Evolutionary conservation across 2,797 vertebrate species (phyloP).

Genomic region (Rhynchotus rufescens): DNA sequence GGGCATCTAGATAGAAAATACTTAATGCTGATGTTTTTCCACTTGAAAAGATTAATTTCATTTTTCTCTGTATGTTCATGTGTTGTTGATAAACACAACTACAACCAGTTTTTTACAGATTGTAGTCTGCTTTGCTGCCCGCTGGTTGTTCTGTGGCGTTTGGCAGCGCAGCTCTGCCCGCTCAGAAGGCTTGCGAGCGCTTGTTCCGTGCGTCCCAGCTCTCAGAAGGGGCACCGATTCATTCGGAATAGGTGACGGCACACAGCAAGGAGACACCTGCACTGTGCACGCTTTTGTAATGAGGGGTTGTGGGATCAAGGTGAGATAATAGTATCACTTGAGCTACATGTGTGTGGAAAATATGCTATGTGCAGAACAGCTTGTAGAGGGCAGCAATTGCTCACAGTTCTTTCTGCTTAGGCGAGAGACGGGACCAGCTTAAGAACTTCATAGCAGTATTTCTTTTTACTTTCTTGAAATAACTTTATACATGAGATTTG

Average conservation of each 20-base stretch:
- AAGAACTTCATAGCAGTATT: not conserved
- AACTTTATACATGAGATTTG: slow-evolving; percentile 1
- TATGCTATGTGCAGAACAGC: slow-evolving; percentile 57
- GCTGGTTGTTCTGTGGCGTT: not conserved
- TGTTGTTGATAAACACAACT: not conserved
- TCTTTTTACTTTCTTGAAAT: slow-evolving; percentile 26
- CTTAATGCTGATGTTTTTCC: not conserved
- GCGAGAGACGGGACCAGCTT: not conserved
- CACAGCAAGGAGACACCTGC: slow-evolving; percentile 27
- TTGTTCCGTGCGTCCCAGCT: slow-evolving; percentile 19
- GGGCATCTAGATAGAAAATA: not conserved
- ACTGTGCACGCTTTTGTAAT: slow-evolving; percentile 24
- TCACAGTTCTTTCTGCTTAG: slow-evolving; percentile 3
- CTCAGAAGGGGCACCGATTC: slow-evolving; percentile 31
- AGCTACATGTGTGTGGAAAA: not conserved
- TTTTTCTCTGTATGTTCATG: not conserved
- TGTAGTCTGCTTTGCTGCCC: not conserved
- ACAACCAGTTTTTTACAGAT: not conserved
- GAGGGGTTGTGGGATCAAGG: slow-evolving; percentile 19
- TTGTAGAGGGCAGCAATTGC: slow-evolving; percentile 81
- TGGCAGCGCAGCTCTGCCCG: not conserved
- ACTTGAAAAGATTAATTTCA: not conserved
- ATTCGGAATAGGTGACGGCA: slow-evolving; percentile 42
- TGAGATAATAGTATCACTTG: slow-evolving; percentile 50
- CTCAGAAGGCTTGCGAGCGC: not conserved